A percentile compares a stretch with the other conserved stretches of the same genome.
Conservation (phyloP, 2,113 vertebrate species). For the Paraplagusia blochii region DNA sequence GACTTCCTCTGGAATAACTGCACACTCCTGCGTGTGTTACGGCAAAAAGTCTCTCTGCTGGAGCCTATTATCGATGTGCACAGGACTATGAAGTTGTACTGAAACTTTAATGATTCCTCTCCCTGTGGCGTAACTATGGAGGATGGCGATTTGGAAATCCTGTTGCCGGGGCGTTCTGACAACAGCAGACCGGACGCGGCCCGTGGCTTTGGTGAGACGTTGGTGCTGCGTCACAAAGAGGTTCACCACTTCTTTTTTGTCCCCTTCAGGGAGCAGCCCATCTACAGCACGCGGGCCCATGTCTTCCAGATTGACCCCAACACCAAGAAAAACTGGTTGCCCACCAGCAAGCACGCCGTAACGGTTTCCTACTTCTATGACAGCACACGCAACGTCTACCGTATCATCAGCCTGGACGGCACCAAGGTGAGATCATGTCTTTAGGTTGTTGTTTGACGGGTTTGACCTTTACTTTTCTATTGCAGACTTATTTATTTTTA, state of each 20-base stretch:
- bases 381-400: constrained; percentile 97
- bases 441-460: background rate
- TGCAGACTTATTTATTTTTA: background rate
- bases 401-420: constrained; percentile 98
- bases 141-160: constrained; percentile 60
- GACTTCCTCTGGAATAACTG: constrained; percentile 25
- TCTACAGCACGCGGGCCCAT: constrained; percentile 97
- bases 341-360: constrained; percentile 98
- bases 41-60: background rate
- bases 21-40: constrained; percentile 1
- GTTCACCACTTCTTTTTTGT: constrained; percentile 79
- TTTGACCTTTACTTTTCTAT: background rate
- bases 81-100: constrained; percentile 9
- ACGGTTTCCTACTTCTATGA: constrained; percentile 99
- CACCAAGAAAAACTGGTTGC: constrained; percentile 99
- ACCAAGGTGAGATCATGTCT: constrained; percentile 84
- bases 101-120: constrained; percentile 1
- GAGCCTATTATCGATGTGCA: constrained; percentile 3
- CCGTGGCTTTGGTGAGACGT: constrained; percentile 56
- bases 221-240: constrained; percentile 69
- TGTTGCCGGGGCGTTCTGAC: constrained; percentile 60
- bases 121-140: constrained; percentile 49
- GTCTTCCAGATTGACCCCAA: constrained; percentile 99
- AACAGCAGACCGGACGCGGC: constrained; percentile 24
- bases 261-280: constrained; percentile 92